phyloP scores from a whole-genome alignment of 2,888 invertebrate genomes.

The Rotaria macrura region DNA sequence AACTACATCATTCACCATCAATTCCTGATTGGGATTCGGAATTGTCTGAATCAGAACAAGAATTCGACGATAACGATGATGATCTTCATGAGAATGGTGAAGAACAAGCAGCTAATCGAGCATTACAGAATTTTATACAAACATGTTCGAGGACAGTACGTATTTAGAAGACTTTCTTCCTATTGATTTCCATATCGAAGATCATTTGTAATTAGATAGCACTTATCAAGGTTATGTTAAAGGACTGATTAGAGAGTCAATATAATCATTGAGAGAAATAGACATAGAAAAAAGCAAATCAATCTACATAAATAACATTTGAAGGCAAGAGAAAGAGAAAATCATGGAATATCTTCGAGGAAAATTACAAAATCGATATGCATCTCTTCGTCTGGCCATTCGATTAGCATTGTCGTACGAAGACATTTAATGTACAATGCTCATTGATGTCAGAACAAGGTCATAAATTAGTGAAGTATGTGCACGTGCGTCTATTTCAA shows the following conservation, averaged over 20 bases:
- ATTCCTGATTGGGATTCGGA: neutral
- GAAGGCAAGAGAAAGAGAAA: neutral
- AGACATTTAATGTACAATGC: neutral
- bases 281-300: neutral
- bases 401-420: neutral
- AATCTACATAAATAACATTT: neutral
- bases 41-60: constrained; percentile 12
- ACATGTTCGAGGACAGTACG: neutral
- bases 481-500: neutral
- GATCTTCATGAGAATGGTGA: neutral
- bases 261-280: neutral
- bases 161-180: neutral
- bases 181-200: neutral
- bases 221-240: neutral
- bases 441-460: neutral
- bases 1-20: neutral
- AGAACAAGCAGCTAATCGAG: neutral
- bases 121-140: constrained; percentile 7
- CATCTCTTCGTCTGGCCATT: neutral
- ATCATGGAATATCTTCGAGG: neutral
- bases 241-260: neutral
- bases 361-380: neutral
- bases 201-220: neutral
- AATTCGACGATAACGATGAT: constrained; percentile 13
- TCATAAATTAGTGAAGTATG: neutral